Percentiles rank a stretch among this genome's conserved stretches.
Evolutionary conservation across 1,140 invertebrate species (phyloP).

Genomic region (Cheumatopsyche charites): DNA sequence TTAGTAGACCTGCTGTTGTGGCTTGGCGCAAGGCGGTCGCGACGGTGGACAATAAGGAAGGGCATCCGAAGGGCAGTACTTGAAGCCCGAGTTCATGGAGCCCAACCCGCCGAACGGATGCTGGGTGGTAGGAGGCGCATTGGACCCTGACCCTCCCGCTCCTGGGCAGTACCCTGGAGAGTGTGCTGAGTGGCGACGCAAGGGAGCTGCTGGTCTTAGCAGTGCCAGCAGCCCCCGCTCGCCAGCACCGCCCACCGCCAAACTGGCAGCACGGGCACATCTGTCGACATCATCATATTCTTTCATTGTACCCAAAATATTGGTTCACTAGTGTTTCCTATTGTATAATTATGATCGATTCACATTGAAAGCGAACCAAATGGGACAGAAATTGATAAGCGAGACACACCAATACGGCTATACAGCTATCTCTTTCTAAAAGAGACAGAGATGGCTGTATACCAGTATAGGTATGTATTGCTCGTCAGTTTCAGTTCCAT

Average conservation of each 20-base stretch:
- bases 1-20: slow-evolving; percentile 35
- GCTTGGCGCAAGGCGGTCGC: slow-evolving; percentile 47
- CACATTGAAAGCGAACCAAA: too few relatives aligned
- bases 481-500: too few relatives aligned
- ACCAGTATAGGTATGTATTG: too few relatives aligned
- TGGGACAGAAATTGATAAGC: too few relatives aligned
- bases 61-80: slow-evolving; percentile 60
- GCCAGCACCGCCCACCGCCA: slow-evolving; percentile 49
- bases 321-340: too few relatives aligned
- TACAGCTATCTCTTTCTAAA: too few relatives aligned
- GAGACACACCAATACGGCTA: too few relatives aligned
- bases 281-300: slow-evolving; percentile 47
- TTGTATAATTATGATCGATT: too few relatives aligned
- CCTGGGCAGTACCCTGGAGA: slow-evolving; percentile 57
- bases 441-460: too few relatives aligned
- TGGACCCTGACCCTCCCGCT: slow-evolving; percentile 44
- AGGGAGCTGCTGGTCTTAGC: slow-evolving; percentile 46
- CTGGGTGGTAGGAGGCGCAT: slow-evolving; percentile 44
- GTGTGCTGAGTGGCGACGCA: slow-evolving; percentile 54
- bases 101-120: slow-evolving; percentile 4
- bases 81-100: slow-evolving; percentile 50
- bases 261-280: slow-evolving; percentile 57
- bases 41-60: slow-evolving; percentile 60
- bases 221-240: slow-evolving; percentile 51
- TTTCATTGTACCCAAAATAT: too few relatives aligned